A percentile compares a stretch with the other conserved stretches of the same genome.
Conservation (phyloP, 1,140 invertebrate species). For the Diabrotica undecimpunctata region DNA sequence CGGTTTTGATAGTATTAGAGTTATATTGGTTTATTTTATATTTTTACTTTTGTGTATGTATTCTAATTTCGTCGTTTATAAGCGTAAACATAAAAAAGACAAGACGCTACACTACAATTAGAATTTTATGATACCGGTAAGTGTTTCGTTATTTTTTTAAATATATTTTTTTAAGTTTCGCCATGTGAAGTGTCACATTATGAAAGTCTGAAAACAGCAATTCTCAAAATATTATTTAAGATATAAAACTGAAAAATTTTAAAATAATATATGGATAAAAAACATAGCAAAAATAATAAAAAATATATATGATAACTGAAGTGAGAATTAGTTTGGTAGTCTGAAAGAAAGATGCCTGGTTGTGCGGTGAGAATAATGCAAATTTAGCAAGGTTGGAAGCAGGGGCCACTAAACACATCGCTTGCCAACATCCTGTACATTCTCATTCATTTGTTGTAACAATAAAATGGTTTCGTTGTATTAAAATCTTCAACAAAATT, state of each 20-base stretch:
- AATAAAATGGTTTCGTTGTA: no score
- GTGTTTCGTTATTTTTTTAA: constrained; percentile 46
- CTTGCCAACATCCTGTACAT: no score
- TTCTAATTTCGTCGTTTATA: background rate
- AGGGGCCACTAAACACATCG: background rate
- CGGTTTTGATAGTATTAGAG: constrained; percentile 36
- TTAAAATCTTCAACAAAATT: no score
- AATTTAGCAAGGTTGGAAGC: constrained; percentile 6
- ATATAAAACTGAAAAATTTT: constrained; percentile 40
- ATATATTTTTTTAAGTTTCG: constrained; percentile 46
- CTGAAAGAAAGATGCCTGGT: constrained; percentile 20
- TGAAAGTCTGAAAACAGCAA: constrained; percentile 49
- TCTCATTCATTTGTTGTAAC: no score
- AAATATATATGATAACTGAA: constrained; percentile 37
- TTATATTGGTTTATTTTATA: constrained; percentile 32
- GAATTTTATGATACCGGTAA: constrained; percentile 42
- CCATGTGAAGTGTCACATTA: constrained; percentile 43
- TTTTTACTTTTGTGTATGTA: constrained; percentile 30
- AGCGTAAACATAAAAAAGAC: constrained; percentile 31
- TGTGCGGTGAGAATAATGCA: constrained; percentile 32
- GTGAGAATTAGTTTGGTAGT: constrained; percentile 35
- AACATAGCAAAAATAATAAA: constrained; percentile 35
- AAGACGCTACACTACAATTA: constrained; percentile 37
- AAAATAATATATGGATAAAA: constrained; percentile 41
- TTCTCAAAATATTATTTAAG: constrained; percentile 49